A percentile compares a stretch with the other conserved stretches of the same genome.
These are phyloP conservation scores for Sinhomidia bicolor DNA, from an alignment of 2,888 invertebrate species.

Conservation along the genomic window DNA sequence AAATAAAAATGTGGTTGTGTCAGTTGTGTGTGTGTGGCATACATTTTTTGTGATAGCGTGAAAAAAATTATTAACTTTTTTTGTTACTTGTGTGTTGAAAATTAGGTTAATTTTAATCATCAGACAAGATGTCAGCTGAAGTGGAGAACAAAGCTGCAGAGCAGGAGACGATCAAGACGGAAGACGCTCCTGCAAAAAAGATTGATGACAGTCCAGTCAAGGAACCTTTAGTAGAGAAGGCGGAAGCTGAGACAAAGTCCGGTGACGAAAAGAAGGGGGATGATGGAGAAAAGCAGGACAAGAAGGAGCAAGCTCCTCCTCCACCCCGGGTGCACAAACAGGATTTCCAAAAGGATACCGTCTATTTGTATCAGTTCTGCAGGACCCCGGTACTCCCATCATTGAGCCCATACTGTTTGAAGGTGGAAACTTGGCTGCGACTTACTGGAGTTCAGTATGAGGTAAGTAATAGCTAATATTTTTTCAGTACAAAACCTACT, in stretches of 20 bases:
- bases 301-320: conserved; percentile 87
- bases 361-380: conserved; percentile 96
- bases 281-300: conserved; percentile 84
- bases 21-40: conserved; percentile 47
- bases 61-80: background rate
- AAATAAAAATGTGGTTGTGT: conserved; percentile 19
- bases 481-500: background rate
- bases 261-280: conserved; percentile 74
- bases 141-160: conserved; percentile 73
- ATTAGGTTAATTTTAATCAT: conserved; percentile 1
- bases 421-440: conserved; percentile 97
- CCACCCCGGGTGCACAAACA: conserved; percentile 90
- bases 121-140: conserved; percentile 74
- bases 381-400: conserved; percentile 95
- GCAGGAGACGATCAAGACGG: conserved; percentile 73
- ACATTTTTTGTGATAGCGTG: conserved; percentile 39
- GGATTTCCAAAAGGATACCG: conserved; percentile 95
- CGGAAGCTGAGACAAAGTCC: conserved; percentile 67
- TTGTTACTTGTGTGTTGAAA: background rate
- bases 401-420: conserved; percentile 95
- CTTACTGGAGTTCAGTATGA: conserved; percentile 95
- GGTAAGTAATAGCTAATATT: conserved; percentile 84
- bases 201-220: conserved; percentile 75
- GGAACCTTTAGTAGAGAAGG: conserved; percentile 69
- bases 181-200: conserved; percentile 73